Base-by-base conservation (phyloP, 2,113 vertebrate species). In the Rhea americana region DNA sequence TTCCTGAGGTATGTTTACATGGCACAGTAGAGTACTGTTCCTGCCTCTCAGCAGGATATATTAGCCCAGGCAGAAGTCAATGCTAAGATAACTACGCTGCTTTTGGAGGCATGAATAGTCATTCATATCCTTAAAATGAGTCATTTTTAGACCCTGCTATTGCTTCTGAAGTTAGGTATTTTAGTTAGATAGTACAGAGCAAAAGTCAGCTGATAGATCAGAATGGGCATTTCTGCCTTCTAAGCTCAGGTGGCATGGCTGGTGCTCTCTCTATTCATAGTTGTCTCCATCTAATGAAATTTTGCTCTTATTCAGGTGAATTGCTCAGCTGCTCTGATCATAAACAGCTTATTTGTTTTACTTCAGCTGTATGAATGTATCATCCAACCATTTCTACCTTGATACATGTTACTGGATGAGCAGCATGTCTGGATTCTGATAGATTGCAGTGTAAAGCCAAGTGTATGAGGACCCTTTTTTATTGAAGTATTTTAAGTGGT, bases 321-420 rank as follows among this genome's bases (percentile, higher is more conserved):
- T 90, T 93, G 79, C 87, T 92, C 79, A 53, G 82, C 79, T 91
- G 79, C 68, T 83, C 82, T 83, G 75, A 43, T 79, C 79, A 56
- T 81, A 92, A 93, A 87, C 55, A 56, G 87, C 76, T 95, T 90
- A 80, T 83, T 96, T 96, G 87, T 92, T 91, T 89, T 71, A 76
- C 65, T 67, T 41, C 21, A 85, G 87, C 79, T 72, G 32, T 74
- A 65, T 59, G 75, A 81, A 74, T 5, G 43, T 85, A 82, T 85
- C 72, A 37, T 16, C 61, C 75, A 80, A 72, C 21, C 89, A 87
- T 2, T 78, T 91, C 79, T 79, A 48, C 43, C 37, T 4, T 81
- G 85, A 55, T 74, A 62, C 4, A 18, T 16, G 72, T 56, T 85
- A 63, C 0, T 70, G 71, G 58, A 71, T 0, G 1, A 17, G 62